Conservation (phyloP, 2,797 vertebrate genomes). For the Melanotaenia nigrans region DNA sequence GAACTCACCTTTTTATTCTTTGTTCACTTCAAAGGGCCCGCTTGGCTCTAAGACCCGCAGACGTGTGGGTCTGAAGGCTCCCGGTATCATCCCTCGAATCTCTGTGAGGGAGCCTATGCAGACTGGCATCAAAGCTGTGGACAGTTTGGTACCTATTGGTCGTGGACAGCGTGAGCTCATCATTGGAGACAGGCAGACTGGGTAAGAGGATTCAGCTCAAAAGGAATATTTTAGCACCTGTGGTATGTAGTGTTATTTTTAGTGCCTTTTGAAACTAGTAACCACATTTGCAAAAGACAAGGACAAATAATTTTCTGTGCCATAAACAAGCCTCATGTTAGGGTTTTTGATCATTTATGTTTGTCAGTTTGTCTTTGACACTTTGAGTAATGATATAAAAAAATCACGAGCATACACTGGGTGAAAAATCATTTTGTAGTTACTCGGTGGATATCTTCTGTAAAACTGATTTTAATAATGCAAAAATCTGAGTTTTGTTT, state of each 20-base stretch:
- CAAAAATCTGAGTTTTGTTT: background rate
- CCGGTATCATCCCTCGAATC: constrained; percentile 95
- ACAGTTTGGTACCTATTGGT: constrained; percentile 96
- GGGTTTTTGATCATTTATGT: background rate
- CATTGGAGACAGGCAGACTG: constrained; percentile 96
- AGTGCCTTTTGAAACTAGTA: background rate
- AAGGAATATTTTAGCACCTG: constrained; percentile 28
- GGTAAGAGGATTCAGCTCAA: constrained; percentile 80
- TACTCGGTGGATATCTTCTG: background rate
- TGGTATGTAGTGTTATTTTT: constrained; percentile 24
- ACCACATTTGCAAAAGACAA: background rate
- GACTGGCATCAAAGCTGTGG: constrained; percentile 97
- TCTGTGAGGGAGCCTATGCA: constrained; percentile 97
- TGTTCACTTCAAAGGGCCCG: constrained; percentile 81
- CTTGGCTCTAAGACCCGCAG: constrained; percentile 85
- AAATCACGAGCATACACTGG: background rate
- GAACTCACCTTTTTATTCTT: background rate
- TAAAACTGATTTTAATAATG: background rate
- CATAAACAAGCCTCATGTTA: background rate
- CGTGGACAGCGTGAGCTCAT: constrained; percentile 98
- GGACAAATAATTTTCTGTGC: background rate
- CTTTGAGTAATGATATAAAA: background rate
- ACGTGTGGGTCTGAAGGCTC: constrained; percentile 94
- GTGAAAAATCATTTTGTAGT: background rate
- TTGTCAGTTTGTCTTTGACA: background rate